Conservation (phyloP, 1,140 invertebrate genomes). For the Zaprionus kolodkinae region DNA sequence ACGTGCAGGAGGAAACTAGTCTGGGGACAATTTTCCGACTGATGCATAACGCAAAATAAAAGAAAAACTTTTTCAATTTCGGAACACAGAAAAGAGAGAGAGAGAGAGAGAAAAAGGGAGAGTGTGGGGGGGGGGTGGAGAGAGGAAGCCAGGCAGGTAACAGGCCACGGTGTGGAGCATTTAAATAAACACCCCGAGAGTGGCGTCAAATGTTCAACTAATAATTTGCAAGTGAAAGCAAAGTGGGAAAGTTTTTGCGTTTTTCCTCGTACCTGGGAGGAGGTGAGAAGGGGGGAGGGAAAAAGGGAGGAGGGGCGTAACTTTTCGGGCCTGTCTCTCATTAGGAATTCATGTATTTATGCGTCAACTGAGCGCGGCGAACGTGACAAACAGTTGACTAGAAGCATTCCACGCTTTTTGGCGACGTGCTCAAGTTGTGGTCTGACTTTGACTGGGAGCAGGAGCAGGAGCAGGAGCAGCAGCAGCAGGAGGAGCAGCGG, state of each 20-base stretch:
- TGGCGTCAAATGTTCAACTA: conserved; percentile 70
- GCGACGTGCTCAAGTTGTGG: conserved; percentile 35
- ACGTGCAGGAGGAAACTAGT: not conserved
- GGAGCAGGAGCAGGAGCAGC: too few relatives aligned
- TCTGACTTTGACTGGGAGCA: conserved; percentile 32
- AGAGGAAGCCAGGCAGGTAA: not conserved
- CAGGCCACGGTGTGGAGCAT: conserved; percentile 1
- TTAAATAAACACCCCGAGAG: conserved; percentile 55
- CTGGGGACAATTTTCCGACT: conserved; percentile 8
- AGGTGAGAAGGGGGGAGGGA: too few relatives aligned
- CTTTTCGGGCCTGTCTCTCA: conserved; percentile 34
- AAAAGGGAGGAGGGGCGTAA: not conserved
- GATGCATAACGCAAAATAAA: conserved; percentile 57
- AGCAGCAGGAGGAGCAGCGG: not conserved
- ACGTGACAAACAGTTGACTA: conserved; percentile 57
- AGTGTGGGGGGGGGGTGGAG: too few relatives aligned
- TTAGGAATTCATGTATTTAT: conserved; percentile 75
- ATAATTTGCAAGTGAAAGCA: conserved; percentile 67
- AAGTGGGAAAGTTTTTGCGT: conserved; percentile 47
- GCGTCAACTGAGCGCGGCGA: conserved; percentile 31
- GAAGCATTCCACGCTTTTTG: not conserved
- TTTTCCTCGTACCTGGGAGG: not conserved
- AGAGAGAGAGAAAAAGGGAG: not conserved
- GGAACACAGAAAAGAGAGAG: conserved; percentile 2
- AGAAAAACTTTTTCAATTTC: conserved; percentile 68